A percentile compares a stretch with the other conserved stretches of the same genome.
Evolutionary conservation across 2,888 invertebrate species (phyloP).

Genomic region (Megalurothrips usitatus): DNA sequence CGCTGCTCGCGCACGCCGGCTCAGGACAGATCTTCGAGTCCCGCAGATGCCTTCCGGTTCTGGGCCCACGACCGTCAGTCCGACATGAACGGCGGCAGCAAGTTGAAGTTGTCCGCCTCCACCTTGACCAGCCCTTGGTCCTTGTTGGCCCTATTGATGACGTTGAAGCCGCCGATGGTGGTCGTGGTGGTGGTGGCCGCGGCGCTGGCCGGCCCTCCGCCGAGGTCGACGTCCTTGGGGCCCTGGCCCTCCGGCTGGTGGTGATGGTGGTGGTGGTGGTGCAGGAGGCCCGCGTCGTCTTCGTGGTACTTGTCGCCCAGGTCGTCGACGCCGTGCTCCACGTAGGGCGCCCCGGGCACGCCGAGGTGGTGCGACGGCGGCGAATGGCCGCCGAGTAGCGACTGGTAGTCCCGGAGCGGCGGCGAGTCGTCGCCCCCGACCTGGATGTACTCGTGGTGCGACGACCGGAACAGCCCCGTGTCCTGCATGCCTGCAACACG

Average conservation of each 20-base stretch:
- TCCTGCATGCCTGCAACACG: slow-evolving; percentile 3
- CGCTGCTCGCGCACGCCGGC: background rate
- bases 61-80: slow-evolving; percentile 22
- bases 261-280: slow-evolving; percentile 29
- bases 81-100: slow-evolving; percentile 68
- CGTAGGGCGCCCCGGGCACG: slow-evolving; percentile 44
- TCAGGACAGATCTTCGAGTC: background rate
- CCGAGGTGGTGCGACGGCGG: slow-evolving; percentile 41
- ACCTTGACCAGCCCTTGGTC: slow-evolving; percentile 51
- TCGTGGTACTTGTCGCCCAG: slow-evolving; percentile 34
- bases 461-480: slow-evolving; percentile 29
- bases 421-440: slow-evolving; percentile 35
- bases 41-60: background rate
- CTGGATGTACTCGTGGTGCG: slow-evolving; percentile 37
- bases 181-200: slow-evolving; percentile 30
- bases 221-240: slow-evolving; percentile 31
- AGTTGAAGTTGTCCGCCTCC: slow-evolving; percentile 60
- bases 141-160: slow-evolving; percentile 41
- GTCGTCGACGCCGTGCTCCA: slow-evolving; percentile 39
- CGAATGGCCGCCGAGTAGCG: slow-evolving; percentile 45
- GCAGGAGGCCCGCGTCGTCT: slow-evolving; percentile 31
- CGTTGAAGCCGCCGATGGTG: slow-evolving; percentile 35
- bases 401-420: slow-evolving; percentile 44
- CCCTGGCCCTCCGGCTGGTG: slow-evolving; percentile 16
- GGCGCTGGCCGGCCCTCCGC: background rate